These are phyloP conservation scores for Anastrepha obliqua DNA, from an alignment of 1,140 invertebrate species.

Conservation along the genomic window DNA sequence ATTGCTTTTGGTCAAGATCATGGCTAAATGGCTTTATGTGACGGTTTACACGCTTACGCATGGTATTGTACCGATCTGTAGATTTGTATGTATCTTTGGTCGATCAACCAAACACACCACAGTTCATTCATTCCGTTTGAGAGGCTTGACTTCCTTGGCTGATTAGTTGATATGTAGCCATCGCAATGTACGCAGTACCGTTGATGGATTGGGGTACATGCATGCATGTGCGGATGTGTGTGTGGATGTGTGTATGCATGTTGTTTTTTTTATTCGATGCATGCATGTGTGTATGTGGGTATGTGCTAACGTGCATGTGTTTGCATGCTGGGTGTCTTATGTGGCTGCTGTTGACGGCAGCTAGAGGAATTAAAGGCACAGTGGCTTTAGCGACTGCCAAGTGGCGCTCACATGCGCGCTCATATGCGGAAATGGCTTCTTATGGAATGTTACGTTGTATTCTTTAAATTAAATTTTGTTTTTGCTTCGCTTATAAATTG, in stretches of 20 bases:
- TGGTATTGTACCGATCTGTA: neutral
- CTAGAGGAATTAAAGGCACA: neutral
- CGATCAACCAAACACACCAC: neutral
- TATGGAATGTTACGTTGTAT: neutral
- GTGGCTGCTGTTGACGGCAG: neutral
- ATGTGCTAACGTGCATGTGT: neutral
- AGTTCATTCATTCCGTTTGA: constrained; percentile 21
- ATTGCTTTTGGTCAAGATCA: constrained; percentile 54
- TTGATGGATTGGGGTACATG: constrained; percentile 4
- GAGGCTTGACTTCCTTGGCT: constrained; percentile 44
- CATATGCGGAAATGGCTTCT: constrained; percentile 2
- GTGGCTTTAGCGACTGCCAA: neutral
- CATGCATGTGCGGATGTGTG: too few relatives aligned
- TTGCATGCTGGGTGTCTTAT: neutral
- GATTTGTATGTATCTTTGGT: neutral
- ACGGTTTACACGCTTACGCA: constrained; percentile 29
- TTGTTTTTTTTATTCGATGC: too few relatives aligned
- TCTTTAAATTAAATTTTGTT: neutral
- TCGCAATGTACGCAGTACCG: constrained; percentile 11
- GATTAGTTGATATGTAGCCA: constrained; percentile 19
- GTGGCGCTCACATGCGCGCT: neutral
- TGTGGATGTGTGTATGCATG: too few relatives aligned
- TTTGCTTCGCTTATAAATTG: neutral
- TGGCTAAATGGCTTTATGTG: constrained; percentile 48
- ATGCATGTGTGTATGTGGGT: neutral